Conservation (phyloP, 2,113 vertebrate species). For the Crotalus viridis region DNA sequence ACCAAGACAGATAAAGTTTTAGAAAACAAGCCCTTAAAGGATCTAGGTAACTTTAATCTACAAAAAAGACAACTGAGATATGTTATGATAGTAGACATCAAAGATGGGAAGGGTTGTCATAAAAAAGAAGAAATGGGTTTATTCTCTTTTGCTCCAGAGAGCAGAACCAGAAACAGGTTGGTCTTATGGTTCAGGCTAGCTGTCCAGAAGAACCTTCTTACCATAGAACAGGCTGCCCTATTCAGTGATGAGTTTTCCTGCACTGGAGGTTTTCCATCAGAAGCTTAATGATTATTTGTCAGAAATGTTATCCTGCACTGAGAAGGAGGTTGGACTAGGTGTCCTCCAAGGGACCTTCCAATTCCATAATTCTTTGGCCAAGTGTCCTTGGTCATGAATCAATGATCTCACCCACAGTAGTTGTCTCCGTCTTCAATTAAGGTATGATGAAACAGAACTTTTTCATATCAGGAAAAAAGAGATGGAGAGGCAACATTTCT, state of each 20-base stretch:
- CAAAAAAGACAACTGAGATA: background rate
- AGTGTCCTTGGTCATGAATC: background rate
- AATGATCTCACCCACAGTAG: background rate
- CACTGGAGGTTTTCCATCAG: background rate
- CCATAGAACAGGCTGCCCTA: background rate
- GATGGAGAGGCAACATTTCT: background rate
- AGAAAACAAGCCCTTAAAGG: background rate
- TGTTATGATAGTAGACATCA: background rate
- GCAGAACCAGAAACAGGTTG: background rate
- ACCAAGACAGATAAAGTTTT: background rate
- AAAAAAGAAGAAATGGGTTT: background rate
- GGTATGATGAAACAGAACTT: background rate
- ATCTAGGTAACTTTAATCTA: background rate
- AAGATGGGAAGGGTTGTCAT: background rate
- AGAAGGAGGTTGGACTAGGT: background rate
- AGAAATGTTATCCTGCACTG: background rate
- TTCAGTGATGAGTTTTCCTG: background rate
- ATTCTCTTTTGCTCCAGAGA: background rate
- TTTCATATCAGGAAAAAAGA: background rate
- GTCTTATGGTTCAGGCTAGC: background rate
- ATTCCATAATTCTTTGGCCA: background rate
- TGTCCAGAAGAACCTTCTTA: background rate
- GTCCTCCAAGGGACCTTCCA: background rate
- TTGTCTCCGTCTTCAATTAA: background rate
- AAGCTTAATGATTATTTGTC: background rate